Percentiles rank a stretch among this genome's conserved stretches.
Evolutionary conservation across 2,888 invertebrate species (phyloP).

Genomic region (Gibbula magus): DNA sequence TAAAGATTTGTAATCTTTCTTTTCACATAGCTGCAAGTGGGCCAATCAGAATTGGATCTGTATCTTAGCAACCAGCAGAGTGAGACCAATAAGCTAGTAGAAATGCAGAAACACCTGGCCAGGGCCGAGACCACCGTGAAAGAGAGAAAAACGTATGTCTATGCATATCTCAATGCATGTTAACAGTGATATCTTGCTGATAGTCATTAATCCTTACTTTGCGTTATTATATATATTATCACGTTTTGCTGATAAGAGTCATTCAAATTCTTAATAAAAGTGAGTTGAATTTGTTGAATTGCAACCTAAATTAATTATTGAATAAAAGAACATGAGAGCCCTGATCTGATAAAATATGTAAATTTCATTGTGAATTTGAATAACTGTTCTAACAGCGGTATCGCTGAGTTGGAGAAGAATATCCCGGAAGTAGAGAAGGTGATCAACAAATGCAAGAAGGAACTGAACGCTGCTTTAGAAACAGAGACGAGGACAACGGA

Average conservation of each 20-base stretch:
- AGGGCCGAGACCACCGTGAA: constrained; percentile 74
- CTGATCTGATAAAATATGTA: neutral
- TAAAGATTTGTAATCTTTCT: neutral
- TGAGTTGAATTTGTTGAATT: too few relatives aligned
- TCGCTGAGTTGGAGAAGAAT: constrained; percentile 74
- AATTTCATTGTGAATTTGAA: neutral
- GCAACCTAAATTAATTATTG: too few relatives aligned
- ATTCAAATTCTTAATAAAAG: too few relatives aligned
- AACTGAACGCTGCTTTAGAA: constrained; percentile 85
- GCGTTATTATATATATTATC: too few relatives aligned
- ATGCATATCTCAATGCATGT: too few relatives aligned
- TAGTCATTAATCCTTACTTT: too few relatives aligned
- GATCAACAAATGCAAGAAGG: constrained; percentile 85
- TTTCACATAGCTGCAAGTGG: constrained; percentile 77
- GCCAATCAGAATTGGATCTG: constrained; percentile 88
- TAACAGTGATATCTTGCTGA: too few relatives aligned
- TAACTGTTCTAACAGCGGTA: neutral
- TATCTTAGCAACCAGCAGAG: constrained; percentile 82
- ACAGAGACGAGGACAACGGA: constrained; percentile 78
- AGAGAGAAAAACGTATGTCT: constrained; percentile 73
- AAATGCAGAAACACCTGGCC: constrained; percentile 77
- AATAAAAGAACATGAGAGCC: too few relatives aligned
- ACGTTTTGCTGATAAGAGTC: too few relatives aligned
- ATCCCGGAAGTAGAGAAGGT: constrained; percentile 78
- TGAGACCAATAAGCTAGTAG: constrained; percentile 82